A percentile compares a stretch with the other conserved stretches of the same genome.
These are phyloP conservation scores for Batillaria attramentaria DNA, from an alignment of 1,140 invertebrate species.

Conservation along the genomic window DNA sequence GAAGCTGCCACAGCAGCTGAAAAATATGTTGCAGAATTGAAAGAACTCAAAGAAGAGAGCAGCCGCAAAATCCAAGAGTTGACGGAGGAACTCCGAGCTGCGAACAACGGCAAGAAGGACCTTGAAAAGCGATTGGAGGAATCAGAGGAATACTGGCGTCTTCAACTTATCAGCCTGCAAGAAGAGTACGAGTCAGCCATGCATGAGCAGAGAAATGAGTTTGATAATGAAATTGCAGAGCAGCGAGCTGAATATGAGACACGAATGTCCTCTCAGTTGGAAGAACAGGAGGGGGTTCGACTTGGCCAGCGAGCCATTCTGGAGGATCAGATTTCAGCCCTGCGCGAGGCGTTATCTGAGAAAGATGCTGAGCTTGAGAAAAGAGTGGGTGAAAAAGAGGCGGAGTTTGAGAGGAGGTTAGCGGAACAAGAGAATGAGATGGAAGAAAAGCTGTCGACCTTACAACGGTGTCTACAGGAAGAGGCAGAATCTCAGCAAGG, in stretches of 20 bases:
- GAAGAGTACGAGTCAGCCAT: constrained; percentile 49
- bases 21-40: no score
- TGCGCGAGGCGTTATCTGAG: constrained; percentile 18
- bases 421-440: constrained; percentile 12
- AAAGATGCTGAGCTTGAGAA: constrained; percentile 7
- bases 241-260: constrained; percentile 32
- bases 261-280: constrained; percentile 32
- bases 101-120: background rate
- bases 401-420: constrained; percentile 7
- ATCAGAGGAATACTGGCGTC: constrained; percentile 53
- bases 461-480: constrained; percentile 37
- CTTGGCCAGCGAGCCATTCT: constrained; percentile 42
- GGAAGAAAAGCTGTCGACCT: constrained; percentile 34
- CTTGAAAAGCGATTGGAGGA: constrained; percentile 23
- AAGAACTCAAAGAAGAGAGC: background rate
- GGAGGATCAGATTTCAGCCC: constrained; percentile 40
- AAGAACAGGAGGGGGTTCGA: constrained; percentile 49
- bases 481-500: constrained; percentile 33
- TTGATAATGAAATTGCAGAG: constrained; percentile 42
- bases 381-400: constrained; percentile 18
- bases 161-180: constrained; percentile 49
- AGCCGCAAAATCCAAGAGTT: background rate
- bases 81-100: background rate
- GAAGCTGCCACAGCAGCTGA: background rate
- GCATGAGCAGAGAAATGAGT: constrained; percentile 41